These are phyloP conservation scores for Antechinus flavipes DNA, from an alignment of 2,113 vertebrate species.

Conservation along the genomic window DNA sequence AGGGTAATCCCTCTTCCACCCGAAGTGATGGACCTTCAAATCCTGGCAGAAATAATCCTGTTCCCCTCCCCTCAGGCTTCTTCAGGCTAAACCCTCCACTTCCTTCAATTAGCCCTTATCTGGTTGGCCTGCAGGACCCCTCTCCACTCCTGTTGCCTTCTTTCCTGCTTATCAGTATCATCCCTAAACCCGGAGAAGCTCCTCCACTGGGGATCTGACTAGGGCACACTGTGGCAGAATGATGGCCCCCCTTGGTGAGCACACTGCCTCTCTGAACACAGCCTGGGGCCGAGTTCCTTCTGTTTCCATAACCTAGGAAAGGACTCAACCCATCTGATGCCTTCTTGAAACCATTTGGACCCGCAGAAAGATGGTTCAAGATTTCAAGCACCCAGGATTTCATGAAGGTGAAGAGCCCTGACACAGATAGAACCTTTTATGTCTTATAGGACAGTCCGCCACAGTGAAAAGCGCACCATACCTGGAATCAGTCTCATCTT, in stretches of 20 bases:
- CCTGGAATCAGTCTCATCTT: not conserved
- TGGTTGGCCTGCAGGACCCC: not conserved
- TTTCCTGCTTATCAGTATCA: not conserved
- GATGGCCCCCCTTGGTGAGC: not conserved
- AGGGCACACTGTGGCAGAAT: not conserved
- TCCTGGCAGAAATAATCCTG: not conserved
- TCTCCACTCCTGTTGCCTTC: not conserved
- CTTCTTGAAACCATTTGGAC: not conserved
- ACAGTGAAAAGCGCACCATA: not conserved
- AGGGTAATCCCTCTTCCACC: not conserved
- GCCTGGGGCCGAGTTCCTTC: not conserved
- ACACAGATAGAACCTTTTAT: not conserved
- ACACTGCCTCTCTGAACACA: no score
- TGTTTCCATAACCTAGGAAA: not conserved
- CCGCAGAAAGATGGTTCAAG: no score
- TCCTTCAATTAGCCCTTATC: not conserved
- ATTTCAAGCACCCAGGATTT: no score
- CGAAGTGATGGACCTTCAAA: not conserved
- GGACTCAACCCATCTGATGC: not conserved
- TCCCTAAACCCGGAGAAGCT: not conserved
- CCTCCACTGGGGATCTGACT: not conserved
- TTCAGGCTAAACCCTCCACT: not conserved
- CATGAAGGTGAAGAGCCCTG: not conserved
- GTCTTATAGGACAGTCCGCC: not conserved
- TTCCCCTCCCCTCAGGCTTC: not conserved